Percentiles rank a stretch among this genome's conserved stretches.
phyloP scores from a whole-genome alignment of 2,888 invertebrate species.

The Listrodromus nycthemerus region DNA sequence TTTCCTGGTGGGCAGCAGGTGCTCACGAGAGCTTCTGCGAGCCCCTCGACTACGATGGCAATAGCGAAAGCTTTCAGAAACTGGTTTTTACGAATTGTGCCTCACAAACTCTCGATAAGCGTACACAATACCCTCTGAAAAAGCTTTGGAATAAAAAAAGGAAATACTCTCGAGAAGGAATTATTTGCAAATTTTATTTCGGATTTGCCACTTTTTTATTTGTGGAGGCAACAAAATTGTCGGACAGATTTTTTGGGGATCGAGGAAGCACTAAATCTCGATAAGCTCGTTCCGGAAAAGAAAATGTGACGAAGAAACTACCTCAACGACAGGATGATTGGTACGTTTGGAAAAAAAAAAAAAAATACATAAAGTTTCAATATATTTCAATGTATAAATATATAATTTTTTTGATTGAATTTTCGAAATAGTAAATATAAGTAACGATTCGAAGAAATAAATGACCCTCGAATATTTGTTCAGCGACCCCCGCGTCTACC shows the following conservation, averaged over 20 bases:
- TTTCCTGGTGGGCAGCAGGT: slow-evolving; percentile 29
- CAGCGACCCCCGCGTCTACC: slow-evolving; percentile 62
- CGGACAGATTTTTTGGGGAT: background rate
- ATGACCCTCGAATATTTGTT: slow-evolving; percentile 24
- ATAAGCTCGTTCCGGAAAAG: background rate
- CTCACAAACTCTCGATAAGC: slow-evolving; percentile 30
- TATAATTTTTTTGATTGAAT: background rate
- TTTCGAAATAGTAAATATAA: background rate
- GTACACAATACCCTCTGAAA: background rate
- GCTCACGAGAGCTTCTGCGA: slow-evolving; percentile 30
- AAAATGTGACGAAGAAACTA: background rate
- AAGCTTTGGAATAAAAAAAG: background rate
- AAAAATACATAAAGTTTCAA: too few relatives aligned
- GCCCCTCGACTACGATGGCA: slow-evolving; percentile 25
- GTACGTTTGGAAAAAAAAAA: background rate
- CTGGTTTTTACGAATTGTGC: slow-evolving; percentile 35
- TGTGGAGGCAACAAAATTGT: background rate
- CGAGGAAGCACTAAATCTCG: background rate
- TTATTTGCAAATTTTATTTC: background rate
- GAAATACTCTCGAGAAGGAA: background rate
- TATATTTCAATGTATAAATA: too few relatives aligned
- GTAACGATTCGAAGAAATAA: slow-evolving; percentile 13
- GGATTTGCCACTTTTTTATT: background rate
- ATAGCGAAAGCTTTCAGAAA: slow-evolving; percentile 25
- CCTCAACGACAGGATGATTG: background rate